These are phyloP conservation scores for Anolis sagrei DNA, from an alignment of 2,113 vertebrate species.

Conservation along the genomic window DNA sequence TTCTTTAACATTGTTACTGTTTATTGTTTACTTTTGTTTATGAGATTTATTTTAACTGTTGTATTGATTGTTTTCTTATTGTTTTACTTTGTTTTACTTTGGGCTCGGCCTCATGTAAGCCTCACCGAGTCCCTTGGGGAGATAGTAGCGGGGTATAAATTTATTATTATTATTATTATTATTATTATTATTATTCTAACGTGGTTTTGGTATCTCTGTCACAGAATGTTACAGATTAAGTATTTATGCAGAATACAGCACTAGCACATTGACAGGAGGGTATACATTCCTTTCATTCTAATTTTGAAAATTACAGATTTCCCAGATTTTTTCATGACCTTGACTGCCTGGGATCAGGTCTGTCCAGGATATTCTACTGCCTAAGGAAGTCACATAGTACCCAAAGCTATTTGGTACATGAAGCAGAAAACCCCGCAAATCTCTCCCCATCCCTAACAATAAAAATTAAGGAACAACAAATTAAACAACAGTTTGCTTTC, in stretches of 20 bases:
- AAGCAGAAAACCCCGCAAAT: background rate
- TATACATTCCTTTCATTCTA: background rate
- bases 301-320: background rate
- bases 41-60: no score
- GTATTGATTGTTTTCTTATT: no score
- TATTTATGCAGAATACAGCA: background rate
- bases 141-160: no score
- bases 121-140: no score
- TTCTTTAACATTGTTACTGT: no score
- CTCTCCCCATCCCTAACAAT: background rate
- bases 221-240: background rate
- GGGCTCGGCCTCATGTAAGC: no score
- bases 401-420: background rate
- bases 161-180: no score
- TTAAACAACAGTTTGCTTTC: background rate
- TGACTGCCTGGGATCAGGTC: no score
- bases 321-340: background rate
- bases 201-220: background rate
- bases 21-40: no score
- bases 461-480: background rate
- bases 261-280: background rate
- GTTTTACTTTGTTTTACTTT: no score
- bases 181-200: no score
- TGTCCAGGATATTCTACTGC: background rate
- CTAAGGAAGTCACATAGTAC: background rate